phyloP scores from a whole-genome alignment of 2,113 vertebrate species.

The Isurus oxyrinchus region DNA sequence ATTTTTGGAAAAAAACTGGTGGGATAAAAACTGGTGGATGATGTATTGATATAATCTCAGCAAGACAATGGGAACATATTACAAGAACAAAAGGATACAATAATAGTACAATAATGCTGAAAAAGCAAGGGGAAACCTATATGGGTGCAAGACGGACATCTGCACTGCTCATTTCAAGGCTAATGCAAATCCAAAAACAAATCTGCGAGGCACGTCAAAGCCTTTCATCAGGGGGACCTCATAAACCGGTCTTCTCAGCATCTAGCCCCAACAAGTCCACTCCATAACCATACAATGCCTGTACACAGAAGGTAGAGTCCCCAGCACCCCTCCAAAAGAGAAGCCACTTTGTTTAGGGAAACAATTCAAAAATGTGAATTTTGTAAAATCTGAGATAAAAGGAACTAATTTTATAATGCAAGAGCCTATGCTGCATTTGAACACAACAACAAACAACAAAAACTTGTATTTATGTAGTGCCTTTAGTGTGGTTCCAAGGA shows the following conservation, averaged over 20 bases:
- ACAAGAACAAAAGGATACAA: neutral
- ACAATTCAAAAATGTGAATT: neutral
- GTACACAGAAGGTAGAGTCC: neutral
- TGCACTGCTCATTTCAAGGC: neutral
- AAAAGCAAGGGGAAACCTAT: neutral
- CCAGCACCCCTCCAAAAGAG: neutral
- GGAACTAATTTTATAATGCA: neutral
- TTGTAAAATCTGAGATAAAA: neutral
- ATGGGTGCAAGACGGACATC: neutral
- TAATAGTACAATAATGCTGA: neutral
- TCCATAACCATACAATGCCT: neutral
- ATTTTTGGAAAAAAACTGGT: neutral
- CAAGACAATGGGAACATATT: neutral
- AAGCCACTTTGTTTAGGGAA: neutral
- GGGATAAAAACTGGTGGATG: neutral
- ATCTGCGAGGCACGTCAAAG: neutral
- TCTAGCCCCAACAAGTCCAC: neutral
- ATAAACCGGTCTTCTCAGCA: neutral
- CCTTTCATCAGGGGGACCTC: neutral
- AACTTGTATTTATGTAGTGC: neutral
- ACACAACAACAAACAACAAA: neutral
- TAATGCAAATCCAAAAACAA: conserved; percentile 4
- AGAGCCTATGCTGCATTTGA: neutral
- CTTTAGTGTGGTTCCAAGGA: neutral
- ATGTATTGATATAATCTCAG: neutral